phyloP scores from a whole-genome alignment of 2,113 vertebrate genomes.

The Sporophila hypoxantha region DNA sequence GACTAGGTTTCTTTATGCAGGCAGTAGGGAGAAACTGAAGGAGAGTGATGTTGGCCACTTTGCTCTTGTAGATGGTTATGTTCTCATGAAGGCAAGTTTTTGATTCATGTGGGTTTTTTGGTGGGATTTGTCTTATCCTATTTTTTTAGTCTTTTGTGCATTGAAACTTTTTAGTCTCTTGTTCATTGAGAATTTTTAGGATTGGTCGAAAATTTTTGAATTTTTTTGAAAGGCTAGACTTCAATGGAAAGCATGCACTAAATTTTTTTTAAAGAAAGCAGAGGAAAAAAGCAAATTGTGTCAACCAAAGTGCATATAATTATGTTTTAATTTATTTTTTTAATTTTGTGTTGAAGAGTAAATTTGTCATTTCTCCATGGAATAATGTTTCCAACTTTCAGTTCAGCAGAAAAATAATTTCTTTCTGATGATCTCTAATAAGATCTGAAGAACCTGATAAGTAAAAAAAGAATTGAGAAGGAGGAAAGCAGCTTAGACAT shows the following conservation, averaged over 20 bases:
- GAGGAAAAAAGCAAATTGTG: neutral
- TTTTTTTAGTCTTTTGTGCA: neutral
- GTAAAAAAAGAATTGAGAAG: neutral
- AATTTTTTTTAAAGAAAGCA: neutral
- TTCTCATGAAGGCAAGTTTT: neutral
- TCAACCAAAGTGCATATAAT: neutral
- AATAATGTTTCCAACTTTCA: neutral
- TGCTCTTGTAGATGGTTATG: neutral
- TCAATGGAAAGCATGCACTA: neutral
- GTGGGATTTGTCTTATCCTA: neutral
- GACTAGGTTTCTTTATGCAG: too few species aligned
- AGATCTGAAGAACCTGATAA: neutral
- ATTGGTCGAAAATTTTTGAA: neutral
- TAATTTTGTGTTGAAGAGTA: neutral
- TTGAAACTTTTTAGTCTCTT: neutral
- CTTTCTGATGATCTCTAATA: neutral
- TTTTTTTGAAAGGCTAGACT: neutral
- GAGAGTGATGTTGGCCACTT: neutral
- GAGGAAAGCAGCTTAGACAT: neutral
- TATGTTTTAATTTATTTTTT: neutral
- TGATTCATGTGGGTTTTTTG: neutral
- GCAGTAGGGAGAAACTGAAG: too few species aligned
- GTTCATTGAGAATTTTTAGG: neutral
- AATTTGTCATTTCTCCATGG: neutral
- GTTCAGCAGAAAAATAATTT: neutral